Percentiles rank a stretch among this genome's conserved stretches.
Conservation (phyloP, 2,113 vertebrate species). For the Spilogale gracilis region DNA sequence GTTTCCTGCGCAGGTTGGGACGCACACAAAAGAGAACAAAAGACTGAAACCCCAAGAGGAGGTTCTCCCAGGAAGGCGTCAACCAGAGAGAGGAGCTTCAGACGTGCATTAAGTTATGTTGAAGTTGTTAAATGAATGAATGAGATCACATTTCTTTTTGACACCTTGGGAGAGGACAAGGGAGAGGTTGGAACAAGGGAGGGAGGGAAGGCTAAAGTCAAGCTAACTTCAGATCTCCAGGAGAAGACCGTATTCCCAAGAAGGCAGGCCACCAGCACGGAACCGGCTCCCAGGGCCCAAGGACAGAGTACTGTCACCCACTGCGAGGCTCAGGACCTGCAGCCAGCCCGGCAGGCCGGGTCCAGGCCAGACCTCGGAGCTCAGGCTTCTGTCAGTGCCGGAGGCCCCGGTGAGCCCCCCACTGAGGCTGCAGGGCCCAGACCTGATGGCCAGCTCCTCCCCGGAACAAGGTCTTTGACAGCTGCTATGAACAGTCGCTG, state of each 20-base stretch:
- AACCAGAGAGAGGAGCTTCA: background rate
- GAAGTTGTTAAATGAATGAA: background rate
- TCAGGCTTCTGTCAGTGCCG: background rate
- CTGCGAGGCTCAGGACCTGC: background rate
- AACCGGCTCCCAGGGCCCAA: fast-evolving
- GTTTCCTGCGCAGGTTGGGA: background rate
- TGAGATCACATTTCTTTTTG: background rate
- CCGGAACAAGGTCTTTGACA: background rate
- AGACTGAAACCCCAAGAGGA: background rate
- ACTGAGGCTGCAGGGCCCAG: background rate
- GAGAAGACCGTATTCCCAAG: background rate
- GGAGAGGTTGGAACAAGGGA: background rate
- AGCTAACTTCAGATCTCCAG: background rate
- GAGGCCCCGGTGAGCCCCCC: background rate
- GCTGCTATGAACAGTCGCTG: background rate
- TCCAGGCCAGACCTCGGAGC: no score
- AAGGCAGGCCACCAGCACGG: background rate
- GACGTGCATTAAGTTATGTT: background rate
- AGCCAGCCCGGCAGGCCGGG: background rate
- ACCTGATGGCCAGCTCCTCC: background rate
- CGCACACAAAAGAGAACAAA: background rate
- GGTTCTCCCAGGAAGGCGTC: background rate
- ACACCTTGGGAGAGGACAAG: background rate
- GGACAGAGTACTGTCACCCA: background rate
- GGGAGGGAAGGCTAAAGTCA: background rate